Percentiles rank a stretch among this genome's conserved stretches.
Evolutionary conservation across 2,888 invertebrate genomes (phyloP).

Genomic region (Spisula solida): DNA sequence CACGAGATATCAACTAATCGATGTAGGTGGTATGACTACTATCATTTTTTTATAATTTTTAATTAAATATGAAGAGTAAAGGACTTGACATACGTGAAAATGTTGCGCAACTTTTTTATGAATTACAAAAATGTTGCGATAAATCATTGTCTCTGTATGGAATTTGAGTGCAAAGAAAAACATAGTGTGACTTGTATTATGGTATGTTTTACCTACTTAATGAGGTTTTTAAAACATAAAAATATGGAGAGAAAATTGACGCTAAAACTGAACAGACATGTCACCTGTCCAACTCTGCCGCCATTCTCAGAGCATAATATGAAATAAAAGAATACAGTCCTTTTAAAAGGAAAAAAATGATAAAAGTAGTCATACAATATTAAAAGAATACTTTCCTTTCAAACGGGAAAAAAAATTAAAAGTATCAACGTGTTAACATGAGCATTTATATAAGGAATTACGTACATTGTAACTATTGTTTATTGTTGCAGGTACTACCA

Average conservation of each 20-base stretch:
- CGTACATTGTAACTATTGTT: constrained; percentile 13
- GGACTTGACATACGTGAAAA: constrained; percentile 6
- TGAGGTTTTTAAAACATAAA: constrained; percentile 21
- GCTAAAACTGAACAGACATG: constrained; percentile 17
- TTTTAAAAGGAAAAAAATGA: background rate
- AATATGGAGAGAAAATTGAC: constrained; percentile 28
- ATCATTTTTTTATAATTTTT: constrained; percentile 9
- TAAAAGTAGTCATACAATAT: background rate
- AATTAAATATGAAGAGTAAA: constrained; percentile 29
- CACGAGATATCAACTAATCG: background rate
- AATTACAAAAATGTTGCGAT: background rate
- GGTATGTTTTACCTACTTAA: constrained; percentile 19
- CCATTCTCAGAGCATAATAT: background rate
- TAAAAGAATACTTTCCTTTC: background rate
- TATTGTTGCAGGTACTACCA: background rate
- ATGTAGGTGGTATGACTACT: constrained; percentile 3
- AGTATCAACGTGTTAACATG: background rate
- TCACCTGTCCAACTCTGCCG: constrained; percentile 13
- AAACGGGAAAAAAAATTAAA: background rate
- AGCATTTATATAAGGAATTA: background rate
- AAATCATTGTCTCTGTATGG: constrained; percentile 28
- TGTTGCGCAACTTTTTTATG: background rate
- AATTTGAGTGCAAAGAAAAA: constrained; percentile 21
- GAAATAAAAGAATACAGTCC: constrained; percentile 6
- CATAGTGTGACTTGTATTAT: constrained; percentile 1